Percentiles rank a stretch among this genome's conserved stretches.
Evolutionary conservation across 1,140 invertebrate genomes (phyloP).

Genomic region (Heliconius hewitsoni): DNA sequence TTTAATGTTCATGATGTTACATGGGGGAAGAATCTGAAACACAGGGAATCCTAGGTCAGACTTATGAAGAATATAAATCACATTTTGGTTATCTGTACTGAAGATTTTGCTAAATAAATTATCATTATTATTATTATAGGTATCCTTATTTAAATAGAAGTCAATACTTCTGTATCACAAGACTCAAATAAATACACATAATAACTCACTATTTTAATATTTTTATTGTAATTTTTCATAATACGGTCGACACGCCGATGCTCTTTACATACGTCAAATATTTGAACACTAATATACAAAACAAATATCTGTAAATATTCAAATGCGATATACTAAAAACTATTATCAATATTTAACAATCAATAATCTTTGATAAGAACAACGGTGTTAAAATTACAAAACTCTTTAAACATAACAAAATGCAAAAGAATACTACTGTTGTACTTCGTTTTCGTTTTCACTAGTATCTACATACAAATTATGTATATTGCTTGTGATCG

Average conservation of each 20-base stretch:
- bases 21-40: no score
- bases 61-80: no score
- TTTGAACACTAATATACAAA: constrained; percentile 47
- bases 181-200: constrained; percentile 49
- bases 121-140: no score
- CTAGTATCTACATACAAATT: constrained; percentile 3
- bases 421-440: constrained; percentile 32
- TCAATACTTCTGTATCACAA: neutral
- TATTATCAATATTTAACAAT: constrained; percentile 72
- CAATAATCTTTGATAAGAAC: constrained; percentile 69
- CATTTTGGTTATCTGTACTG: no score
- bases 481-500: neutral
- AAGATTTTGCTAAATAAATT: no score
- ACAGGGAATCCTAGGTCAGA: no score
- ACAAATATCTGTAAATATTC: constrained; percentile 50
- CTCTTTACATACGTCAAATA: constrained; percentile 58
- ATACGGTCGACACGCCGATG: constrained; percentile 65
- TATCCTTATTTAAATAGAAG: no score
- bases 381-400: constrained; percentile 49
- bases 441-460: constrained; percentile 31
- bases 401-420: constrained; percentile 31
- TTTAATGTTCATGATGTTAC: no score
- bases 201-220: constrained; percentile 76
- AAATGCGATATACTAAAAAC: constrained; percentile 59
- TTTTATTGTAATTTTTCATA: constrained; percentile 81